Base-by-base conservation (phyloP, 2,113 vertebrate species). In the Salvelinus fontinalis region DNA sequence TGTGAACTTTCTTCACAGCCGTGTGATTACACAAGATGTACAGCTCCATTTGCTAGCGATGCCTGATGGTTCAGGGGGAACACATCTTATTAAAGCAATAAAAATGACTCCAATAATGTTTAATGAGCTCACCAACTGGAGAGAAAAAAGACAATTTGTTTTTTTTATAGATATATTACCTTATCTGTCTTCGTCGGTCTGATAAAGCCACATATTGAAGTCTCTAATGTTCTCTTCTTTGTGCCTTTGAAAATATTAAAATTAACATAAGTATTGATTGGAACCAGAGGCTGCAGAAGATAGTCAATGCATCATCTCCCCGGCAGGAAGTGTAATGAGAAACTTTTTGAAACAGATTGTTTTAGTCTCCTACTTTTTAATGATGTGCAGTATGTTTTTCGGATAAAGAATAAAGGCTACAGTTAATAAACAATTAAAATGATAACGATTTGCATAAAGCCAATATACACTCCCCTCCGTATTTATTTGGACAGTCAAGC, bases 31-130 rank as follows among this genome's bases (percentile, higher is more conserved):
- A 27, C 71, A 83, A 89, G 82, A 83, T 67, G 48, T 71, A 83
- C 44, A 34, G 80, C 26, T 48, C 67, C 70, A 79, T 86, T 69
- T 86, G 78, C 64, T n/a, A 0, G 49, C 65, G 34, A 79, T 51
- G 74, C 75, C 73, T 74, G 29, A 54, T 79, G 77, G 68, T 77
- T 78, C 75, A 68, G 12, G 7, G 77, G 29, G 73, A 64, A 68
- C 65, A 75, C 8, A n/a, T 84, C 83, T 83, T 82, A 75, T 84
- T 88, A 79, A 77, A 82, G 75, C 71, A 64, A 80, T 78, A 70
- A 75, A 79, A 86, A 78, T 87, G 68, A 75, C 72, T 3, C 4
- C 72, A 81, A 29, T 78, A 64, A 81, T 82, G 68, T 80, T 82
- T 87, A 82, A 89, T 88, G 75, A 84, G 79, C 57, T 78, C 51